Base-by-base conservation (phyloP, 2,113 vertebrate species). In the Pituophis catenifer region DNA sequence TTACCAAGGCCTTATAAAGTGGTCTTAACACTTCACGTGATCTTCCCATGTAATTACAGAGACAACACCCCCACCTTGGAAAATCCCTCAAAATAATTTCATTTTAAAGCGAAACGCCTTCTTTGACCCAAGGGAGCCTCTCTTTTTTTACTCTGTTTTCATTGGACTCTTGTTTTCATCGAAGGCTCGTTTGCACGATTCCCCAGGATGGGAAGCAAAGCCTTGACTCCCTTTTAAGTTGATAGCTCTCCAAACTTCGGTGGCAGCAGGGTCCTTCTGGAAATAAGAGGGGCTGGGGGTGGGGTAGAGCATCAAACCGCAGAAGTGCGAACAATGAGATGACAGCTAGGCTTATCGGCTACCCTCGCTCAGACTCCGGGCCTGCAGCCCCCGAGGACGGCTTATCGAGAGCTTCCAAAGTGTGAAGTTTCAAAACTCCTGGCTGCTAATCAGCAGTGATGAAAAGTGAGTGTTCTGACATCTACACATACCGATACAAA, bases 131-230 rank as follows among this genome's bases (percentile, higher is more conserved):
- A 70, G 5, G 5, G 5, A 33, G 29, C 6, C 1, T 70, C 29
- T 6, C 26, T n/a, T n/a, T n/a, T 33, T 6, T 33, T 2, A 33
- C 0, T 15, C 12, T 1, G 23, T 0, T 59, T 59, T 59, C 58
- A 3, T 24, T 59, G 21, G 44, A 21, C 58, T 26, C 58, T 11
- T 11, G 7, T 24, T 26, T 62, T 62, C 59, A 12, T 15, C 1
- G 29, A 70, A 70, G 5, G 12, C 29, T 48, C 44, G 44, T n/a
- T 33, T 33, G n/a, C 70, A 8, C 5, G 15, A 17, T 7, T 7
- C 1, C 5, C 12, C 29, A 29, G 8, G 59, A 5, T 1, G 26
- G 62, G 4, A n/a, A 59, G 7, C 23, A 8, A 59, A 65, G 3
- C 0, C 62, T 3, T 26, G 26, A 13, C 10, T 1, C 6, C n/a